Conservation (phyloP, 2,888 invertebrate species). For the Sericinus montela region DNA sequence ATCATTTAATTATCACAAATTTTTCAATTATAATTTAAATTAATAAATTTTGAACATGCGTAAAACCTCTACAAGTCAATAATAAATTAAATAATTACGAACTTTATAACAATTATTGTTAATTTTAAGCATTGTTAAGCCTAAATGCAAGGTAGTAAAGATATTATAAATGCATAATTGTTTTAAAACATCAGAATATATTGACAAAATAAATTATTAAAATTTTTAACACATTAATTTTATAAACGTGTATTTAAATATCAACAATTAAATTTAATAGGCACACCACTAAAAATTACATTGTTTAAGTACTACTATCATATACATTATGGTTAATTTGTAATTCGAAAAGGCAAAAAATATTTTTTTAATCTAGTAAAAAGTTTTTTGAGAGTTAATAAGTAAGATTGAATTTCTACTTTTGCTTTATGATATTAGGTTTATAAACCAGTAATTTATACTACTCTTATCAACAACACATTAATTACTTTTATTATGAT, state of each 20-base stretch:
- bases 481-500: background rate
- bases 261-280: background rate
- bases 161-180: too few species aligned
- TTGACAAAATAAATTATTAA: constrained; percentile 11
- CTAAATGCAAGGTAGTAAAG: too few species aligned
- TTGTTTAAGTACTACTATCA: background rate
- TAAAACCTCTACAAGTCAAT: too few species aligned
- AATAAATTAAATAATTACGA: too few species aligned
- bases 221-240: constrained; percentile 1
- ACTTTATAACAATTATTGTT: too few species aligned
- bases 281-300: background rate
- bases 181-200: background rate
- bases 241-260: background rate
- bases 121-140: too few species aligned
- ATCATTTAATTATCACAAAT: too few species aligned
- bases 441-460: background rate
- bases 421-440: background rate
- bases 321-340: background rate
- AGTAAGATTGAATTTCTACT: background rate
- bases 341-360: background rate
- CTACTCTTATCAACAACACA: background rate
- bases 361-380: background rate
- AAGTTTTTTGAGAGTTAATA: background rate
- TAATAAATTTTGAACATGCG: too few species aligned
- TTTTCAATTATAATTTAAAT: too few species aligned